Conservation (phyloP, 2,888 invertebrate species). For the Camptogramma bilineatum region DNA sequence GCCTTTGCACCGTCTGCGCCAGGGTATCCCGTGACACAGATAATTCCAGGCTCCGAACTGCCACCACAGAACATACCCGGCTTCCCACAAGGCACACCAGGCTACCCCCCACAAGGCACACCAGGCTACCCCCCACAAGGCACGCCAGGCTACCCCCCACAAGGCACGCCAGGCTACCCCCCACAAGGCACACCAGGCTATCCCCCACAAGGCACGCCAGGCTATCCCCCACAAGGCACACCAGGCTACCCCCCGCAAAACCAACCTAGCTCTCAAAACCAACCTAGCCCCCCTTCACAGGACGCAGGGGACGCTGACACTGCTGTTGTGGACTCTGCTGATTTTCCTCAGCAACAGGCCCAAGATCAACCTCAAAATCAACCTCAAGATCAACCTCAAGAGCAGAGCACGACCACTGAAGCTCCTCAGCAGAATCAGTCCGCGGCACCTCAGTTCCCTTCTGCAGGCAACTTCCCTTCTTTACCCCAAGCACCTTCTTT, state of each 20-base stretch:
- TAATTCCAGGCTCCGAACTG: conserved; percentile 32
- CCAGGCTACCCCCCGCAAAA: conserved; percentile 42
- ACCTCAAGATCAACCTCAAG: conserved; percentile 46
- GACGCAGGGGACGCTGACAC: conserved; percentile 67
- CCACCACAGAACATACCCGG: conserved; percentile 35
- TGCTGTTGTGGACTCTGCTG: conserved; percentile 74
- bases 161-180: conserved; percentile 32
- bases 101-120: conserved; percentile 35
- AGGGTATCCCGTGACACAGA: conserved; percentile 40
- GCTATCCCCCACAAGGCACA: conserved; percentile 35
- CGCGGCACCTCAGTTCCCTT: conserved; percentile 45
- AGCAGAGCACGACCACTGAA: conserved; percentile 42
- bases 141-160: conserved; percentile 46
- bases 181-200: conserved; percentile 33
- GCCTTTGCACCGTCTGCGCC: conserved; percentile 50
- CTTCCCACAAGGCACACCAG: conserved; percentile 39
- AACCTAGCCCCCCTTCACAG: conserved; percentile 30
- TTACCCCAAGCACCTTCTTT: conserved; percentile 43
- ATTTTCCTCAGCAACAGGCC: conserved; percentile 50
- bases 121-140: conserved; percentile 41
- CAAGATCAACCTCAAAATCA: conserved; percentile 31
- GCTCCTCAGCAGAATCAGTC: conserved; percentile 48
- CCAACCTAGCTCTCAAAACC: conserved; percentile 46
- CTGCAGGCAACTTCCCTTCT: conserved; percentile 48
- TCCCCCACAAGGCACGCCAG: conserved; percentile 40